Evolutionary conservation across 2,888 invertebrate species (phyloP), one percentile per base, ranked within the genome.

Genomic region (Lycaena phlaeas): DNA sequence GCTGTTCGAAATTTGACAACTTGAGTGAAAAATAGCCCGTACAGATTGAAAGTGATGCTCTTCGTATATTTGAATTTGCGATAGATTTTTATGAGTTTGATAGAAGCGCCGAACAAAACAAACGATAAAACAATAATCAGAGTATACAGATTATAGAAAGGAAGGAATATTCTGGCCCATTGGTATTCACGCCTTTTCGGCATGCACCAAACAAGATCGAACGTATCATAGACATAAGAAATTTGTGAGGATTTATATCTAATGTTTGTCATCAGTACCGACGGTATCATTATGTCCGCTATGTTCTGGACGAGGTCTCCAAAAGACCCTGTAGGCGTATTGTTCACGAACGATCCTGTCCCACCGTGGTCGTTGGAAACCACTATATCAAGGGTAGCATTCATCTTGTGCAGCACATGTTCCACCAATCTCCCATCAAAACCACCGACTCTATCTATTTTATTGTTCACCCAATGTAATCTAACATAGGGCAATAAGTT

Each of bases 21-120:
- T 46, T 71, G 68, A 1, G 74, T 73, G n/a, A 76, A 46, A 44
- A 73, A 65, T 43, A 73, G 50, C 9, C 54, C 53, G 9, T 64
- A 59, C 4, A 64, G 51, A 39, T 56, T 52, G 42, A 62, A 65
- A 2, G 56, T 43, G 61, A 66, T 2, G 56, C 15, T 11, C 12
- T 4, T 34, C 7, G 45, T 38, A 5, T 45, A 46, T 17, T 45
- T 36, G 18, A 45, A 39, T 17, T 43, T 34, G 15, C 53, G 54
- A 43, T 49, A 54, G 34, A 51, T 53, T 22, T 44, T 53, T 6
- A 54, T 44, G 1, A 61, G 4, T 37, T 44, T 51, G 3, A 53
- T 52, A 3, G 52, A 45, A 4, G 48, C 6, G 3, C 60, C 38
- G 46, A 67, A 62, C 3, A 50, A 18, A 11, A 51, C 6, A 28